Evolutionary conservation across 2,113 vertebrate genomes (phyloP).

Genomic region (Platysteira castanea): DNA sequence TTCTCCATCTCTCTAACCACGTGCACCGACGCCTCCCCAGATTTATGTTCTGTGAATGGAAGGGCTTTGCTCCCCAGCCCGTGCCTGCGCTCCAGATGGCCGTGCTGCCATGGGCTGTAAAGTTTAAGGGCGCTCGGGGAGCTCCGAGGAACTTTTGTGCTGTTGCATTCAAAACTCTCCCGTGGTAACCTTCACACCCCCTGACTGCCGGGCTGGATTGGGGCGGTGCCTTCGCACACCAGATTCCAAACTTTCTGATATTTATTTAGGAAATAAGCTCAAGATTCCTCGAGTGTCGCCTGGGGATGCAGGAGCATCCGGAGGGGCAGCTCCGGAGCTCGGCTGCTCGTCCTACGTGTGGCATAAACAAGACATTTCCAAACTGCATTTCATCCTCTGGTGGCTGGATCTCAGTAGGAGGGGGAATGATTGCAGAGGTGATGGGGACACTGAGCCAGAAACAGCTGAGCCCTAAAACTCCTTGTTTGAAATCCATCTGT

Average conservation of each 20-base stretch:
- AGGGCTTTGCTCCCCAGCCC: not conserved
- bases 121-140: not conserved
- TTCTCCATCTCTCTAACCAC: not conserved
- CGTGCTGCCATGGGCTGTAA: not conserved
- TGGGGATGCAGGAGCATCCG: not conserved
- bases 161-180: not conserved
- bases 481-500: not conserved
- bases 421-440: not conserved
- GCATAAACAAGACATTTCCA: not conserved
- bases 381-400: not conserved
- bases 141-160: not conserved
- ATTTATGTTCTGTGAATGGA: not conserved
- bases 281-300: not conserved
- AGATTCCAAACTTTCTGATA: not conserved
- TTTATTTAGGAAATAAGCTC: not conserved
- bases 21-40: not conserved
- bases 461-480: not conserved
- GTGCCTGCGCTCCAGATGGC: constrained; percentile 6
- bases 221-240: not conserved
- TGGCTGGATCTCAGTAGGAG: not conserved
- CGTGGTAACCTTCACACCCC: not conserved
- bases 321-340: not conserved
- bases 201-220: accelerated
- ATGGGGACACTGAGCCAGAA: not conserved
- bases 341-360: not conserved